Conservation (phyloP, 2,797 vertebrate species). For the Pogonophryne albipinna region DNA sequence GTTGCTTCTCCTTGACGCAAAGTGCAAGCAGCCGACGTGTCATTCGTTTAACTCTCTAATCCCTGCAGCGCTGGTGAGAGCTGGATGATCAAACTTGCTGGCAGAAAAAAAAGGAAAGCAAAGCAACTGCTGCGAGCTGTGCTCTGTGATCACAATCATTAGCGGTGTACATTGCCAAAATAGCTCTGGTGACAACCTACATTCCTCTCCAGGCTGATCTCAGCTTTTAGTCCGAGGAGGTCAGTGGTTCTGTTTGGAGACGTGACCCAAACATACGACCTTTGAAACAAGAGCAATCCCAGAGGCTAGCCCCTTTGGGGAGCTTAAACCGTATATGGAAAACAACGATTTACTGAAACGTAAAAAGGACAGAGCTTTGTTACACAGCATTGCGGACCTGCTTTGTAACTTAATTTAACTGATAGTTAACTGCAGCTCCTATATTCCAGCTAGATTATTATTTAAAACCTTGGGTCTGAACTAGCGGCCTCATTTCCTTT, state of each 20-base stretch:
- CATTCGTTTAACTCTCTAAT: constrained; percentile 92
- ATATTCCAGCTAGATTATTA: constrained; percentile 77
- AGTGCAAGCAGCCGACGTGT: constrained; percentile 92
- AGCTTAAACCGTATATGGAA: constrained; percentile 76
- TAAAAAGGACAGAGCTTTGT: constrained; percentile 68
- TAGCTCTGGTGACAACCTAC: constrained; percentile 86
- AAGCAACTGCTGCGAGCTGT: constrained; percentile 85
- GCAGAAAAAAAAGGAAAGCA: constrained; percentile 65
- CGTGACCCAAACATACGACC: constrained; percentile 83
- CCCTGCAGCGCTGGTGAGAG: constrained; percentile 81
- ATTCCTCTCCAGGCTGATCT: constrained; percentile 84
- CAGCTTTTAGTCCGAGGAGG: constrained; percentile 81
- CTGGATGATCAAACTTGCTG: constrained; percentile 83
- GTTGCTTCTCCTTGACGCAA: constrained; percentile 93
- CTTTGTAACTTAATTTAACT: constrained; percentile 78
- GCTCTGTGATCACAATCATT: constrained; percentile 87
- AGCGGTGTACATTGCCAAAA: constrained; percentile 85
- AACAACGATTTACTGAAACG: constrained; percentile 75
- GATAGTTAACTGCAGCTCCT: constrained; percentile 78
- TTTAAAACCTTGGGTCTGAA: constrained; percentile 54
- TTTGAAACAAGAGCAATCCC: constrained; percentile 79
- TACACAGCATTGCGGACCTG: constrained; percentile 14
- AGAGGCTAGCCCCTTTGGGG: constrained; percentile 78
- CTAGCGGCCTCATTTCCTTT: constrained; percentile 32
- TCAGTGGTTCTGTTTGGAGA: constrained; percentile 81